phyloP scores from a whole-genome alignment of 2,888 invertebrate species.

The Rhingia rostrata region DNA sequence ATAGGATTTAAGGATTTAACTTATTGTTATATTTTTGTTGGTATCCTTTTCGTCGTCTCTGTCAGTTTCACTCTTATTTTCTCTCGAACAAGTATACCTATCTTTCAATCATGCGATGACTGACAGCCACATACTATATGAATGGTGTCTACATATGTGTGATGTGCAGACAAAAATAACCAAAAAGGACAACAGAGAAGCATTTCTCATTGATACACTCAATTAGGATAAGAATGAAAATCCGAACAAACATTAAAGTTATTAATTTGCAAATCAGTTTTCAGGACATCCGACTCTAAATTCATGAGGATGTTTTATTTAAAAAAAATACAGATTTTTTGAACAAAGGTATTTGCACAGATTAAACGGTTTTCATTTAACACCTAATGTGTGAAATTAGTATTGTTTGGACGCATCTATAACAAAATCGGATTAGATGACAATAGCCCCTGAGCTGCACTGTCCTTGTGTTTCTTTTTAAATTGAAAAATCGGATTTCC shows the following conservation, averaged over 20 bases:
- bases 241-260: conserved; percentile 58
- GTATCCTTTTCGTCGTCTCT: conserved; percentile 1
- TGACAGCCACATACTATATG: conserved; percentile 18
- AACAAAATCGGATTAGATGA: conserved; percentile 59
- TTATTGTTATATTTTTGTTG: conserved; percentile 54
- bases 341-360: conserved; percentile 59
- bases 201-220: conserved; percentile 51
- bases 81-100: conserved; percentile 39
- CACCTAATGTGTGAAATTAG: conserved; percentile 73
- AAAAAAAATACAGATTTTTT: conserved; percentile 17
- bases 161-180: conserved; percentile 9
- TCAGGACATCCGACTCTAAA: conserved; percentile 50
- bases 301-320: not conserved
- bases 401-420: conserved; percentile 51
- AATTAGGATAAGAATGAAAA: conserved; percentile 56
- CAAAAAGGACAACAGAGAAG: conserved; percentile 50
- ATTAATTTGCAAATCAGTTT: conserved; percentile 67
- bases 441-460: conserved; percentile 25
- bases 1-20: conserved; percentile 73
- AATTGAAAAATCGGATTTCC: conserved; percentile 65
- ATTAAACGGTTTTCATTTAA: conserved; percentile 65
- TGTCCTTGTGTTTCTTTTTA: conserved; percentile 13
- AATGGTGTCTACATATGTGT: not conserved
- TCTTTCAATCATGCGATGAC: conserved; percentile 25
- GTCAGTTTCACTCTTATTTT: conserved; percentile 30